Conservation (phyloP, 2,113 vertebrate species). For the Scortum barcoo region DNA sequence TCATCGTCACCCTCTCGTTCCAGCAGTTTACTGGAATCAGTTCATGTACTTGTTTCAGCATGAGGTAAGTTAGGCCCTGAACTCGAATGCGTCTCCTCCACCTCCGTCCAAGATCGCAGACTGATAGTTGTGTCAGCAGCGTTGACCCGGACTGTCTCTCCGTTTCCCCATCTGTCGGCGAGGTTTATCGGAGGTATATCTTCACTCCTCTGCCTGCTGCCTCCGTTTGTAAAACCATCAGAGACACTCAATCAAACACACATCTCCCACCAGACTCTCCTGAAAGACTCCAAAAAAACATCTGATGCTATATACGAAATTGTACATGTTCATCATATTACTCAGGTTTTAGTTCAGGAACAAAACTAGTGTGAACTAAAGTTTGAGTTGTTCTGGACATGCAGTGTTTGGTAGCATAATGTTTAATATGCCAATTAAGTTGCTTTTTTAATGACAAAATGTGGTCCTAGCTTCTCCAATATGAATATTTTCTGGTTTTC, state of each 20-base stretch:
- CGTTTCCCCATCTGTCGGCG: background rate
- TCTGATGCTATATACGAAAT: background rate
- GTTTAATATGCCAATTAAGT: too few relatives aligned
- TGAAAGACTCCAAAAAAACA: background rate
- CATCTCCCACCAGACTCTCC: background rate
- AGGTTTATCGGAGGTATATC: conserved; percentile 19
- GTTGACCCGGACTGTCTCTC: background rate
- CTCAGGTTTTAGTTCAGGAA: background rate
- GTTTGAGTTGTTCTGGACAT: background rate
- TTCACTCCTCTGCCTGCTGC: conserved; percentile 7
- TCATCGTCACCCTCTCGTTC: background rate
- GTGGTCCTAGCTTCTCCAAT: background rate
- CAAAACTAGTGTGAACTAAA: background rate
- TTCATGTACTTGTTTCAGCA: background rate
- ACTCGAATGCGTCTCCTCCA: background rate
- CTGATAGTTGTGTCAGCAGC: background rate
- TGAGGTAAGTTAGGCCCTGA: background rate
- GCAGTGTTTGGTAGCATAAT: background rate
- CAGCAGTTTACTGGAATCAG: background rate
- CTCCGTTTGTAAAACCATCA: background rate
- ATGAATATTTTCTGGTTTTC: background rate
- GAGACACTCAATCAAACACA: background rate
- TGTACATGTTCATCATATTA: background rate
- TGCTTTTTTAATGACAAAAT: background rate
- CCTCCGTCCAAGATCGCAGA: background rate